Evolutionary conservation across 2,113 vertebrate genomes (phyloP), one percentile per base, ranked within the genome.

Genomic region (Acrocephalus arundinaceus): DNA sequence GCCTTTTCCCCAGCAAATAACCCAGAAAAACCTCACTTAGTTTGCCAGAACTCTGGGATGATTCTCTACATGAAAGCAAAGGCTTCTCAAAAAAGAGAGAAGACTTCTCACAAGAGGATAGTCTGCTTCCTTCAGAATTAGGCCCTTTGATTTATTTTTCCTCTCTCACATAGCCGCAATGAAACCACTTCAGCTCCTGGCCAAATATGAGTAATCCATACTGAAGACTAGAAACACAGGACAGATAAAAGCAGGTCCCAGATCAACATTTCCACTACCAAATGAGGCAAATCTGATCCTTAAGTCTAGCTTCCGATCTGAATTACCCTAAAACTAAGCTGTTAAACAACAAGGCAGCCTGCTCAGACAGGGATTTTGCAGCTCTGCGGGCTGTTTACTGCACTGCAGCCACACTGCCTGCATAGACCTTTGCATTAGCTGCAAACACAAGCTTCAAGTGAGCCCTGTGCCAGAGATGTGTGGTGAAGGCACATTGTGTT

Each of bases 1-100:
- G 93, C 90, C 79, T 92, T 93, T 83, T 78, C 78, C 92, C 86
- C 81, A 95, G 75, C 22, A 95, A 96, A 85, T 87, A 96, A 68
- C 77, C 72, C n/a, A 87, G 84, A 87, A 79, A 92, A 94, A 46
- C 33, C 45, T 93, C 68, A 85, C 11, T 71, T 52, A 27, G 41
- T 80, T 93, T 94, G 67, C 77, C 94, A 97, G 82, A 81, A 75
- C 33, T 72, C 81, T 90, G 58, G 55, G 63, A 87, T 90, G 62
- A 81, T 82, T 92, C 65, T 85, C 61, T 75, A 33, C 49, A 83
- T 88, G 58, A 96, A 95, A 96, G 75, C 63, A 55, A 84, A 87
- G 51, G 22, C n/a, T 82, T 93, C 61, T 88, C 43, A 51, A 52
- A 80, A 57, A 68, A 94, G 77, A 88, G 51, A 72, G 66, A 85